phyloP scores from a whole-genome alignment of 2,113 vertebrate species.

The Cavia porcellus region DNA sequence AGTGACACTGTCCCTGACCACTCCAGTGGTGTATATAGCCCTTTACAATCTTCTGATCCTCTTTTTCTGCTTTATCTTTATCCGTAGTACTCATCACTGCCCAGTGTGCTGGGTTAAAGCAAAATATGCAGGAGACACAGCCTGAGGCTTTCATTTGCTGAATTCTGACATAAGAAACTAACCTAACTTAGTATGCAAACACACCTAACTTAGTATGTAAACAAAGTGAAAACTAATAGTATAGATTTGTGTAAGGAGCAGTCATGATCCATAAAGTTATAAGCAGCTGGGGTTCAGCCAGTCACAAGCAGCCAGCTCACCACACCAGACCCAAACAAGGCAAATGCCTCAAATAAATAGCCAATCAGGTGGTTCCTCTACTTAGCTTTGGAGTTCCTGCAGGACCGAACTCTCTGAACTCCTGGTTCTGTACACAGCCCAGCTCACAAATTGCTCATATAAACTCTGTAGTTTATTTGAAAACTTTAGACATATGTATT shows the following conservation, averaged over 20 bases:
- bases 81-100: not conserved
- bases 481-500: not conserved
- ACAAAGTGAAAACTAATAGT: not conserved
- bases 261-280: not conserved
- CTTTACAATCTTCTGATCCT: not conserved
- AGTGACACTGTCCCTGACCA: not conserved
- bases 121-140: not conserved
- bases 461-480: not conserved
- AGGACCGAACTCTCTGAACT: not conserved
- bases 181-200: not conserved
- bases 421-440: not conserved
- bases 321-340: not conserved
- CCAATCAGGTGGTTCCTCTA: not conserved
- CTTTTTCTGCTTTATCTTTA: not conserved
- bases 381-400: not conserved
- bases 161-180: not conserved
- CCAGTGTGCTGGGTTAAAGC: not conserved
- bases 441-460: not conserved
- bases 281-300: not conserved
- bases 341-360: not conserved
- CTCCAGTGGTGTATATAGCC: not conserved
- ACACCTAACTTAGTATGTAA: not conserved
- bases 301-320: not conserved
- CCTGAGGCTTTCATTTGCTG: not conserved
- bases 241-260: not conserved